These are phyloP conservation scores for Neolamprologus sp. DNA, from an alignment of 2,113 vertebrate species.

Conservation along the genomic window DNA sequence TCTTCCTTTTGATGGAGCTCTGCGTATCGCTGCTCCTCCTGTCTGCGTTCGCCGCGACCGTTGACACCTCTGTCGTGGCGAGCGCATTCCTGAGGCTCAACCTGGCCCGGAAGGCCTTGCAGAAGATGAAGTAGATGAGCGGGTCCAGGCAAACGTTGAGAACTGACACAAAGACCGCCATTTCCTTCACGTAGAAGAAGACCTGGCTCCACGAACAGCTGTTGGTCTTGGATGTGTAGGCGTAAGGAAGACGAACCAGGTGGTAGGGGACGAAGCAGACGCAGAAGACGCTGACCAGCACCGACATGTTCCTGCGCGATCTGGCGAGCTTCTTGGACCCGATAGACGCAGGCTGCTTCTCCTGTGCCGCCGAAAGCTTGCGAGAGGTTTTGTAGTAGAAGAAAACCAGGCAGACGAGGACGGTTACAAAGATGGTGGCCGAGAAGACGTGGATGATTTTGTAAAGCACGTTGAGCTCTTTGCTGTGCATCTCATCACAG, in stretches of 20 bases:
- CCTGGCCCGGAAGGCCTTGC: slow-evolving; percentile 53
- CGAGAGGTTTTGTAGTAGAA: slow-evolving; percentile 50
- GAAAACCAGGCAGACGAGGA: slow-evolving; percentile 48
- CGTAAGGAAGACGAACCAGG: slow-evolving; percentile 61
- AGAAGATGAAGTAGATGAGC: slow-evolving; percentile 71
- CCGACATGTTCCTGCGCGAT: slow-evolving; percentile 59
- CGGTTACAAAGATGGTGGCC: slow-evolving; percentile 35
- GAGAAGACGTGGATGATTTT: slow-evolving; percentile 26
- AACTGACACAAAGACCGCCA: slow-evolving; percentile 44
- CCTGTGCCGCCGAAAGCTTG: slow-evolving; percentile 17
- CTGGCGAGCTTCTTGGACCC: slow-evolving; percentile 23
- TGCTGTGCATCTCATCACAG: slow-evolving; percentile 21
- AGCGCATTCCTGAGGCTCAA: neutral
- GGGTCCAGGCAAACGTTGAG: slow-evolving; percentile 72
- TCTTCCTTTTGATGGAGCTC: neutral
- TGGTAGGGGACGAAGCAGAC: slow-evolving; percentile 73
- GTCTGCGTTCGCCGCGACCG: fast-evolving
- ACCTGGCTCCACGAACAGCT: neutral
- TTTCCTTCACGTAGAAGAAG: slow-evolving; percentile 60
- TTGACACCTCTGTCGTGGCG: fast-evolving
- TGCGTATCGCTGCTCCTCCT: neutral
- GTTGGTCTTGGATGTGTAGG: neutral
- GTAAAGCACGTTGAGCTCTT: neutral
- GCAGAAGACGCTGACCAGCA: slow-evolving; percentile 65
- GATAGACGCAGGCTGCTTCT: neutral